These are phyloP conservation scores for Reinhardtius hippoglossoides DNA, from an alignment of 2,113 vertebrate genomes.

Conservation along the genomic window DNA sequence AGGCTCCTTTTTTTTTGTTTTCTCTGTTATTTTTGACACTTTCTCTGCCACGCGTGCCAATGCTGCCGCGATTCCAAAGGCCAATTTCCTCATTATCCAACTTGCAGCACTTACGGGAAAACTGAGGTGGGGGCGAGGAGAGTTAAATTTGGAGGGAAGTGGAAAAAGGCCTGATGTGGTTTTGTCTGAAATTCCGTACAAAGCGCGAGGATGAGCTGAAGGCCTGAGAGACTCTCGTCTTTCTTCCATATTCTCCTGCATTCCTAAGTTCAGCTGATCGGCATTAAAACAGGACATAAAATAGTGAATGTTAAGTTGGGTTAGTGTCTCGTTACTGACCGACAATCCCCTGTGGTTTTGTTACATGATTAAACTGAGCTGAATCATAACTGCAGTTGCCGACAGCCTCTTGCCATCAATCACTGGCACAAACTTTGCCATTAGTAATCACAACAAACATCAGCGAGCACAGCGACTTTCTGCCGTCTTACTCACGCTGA, in stretches of 20 bases:
- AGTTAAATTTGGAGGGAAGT: constrained; percentile 58
- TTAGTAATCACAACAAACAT: constrained; percentile 64
- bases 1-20: constrained; percentile 54
- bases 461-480: constrained; percentile 46
- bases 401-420: constrained; percentile 54
- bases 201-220: constrained; percentile 39
- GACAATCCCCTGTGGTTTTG: constrained; percentile 44
- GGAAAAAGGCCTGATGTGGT: constrained; percentile 61
- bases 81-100: constrained; percentile 65
- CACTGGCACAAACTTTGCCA: constrained; percentile 47
- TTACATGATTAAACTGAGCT: constrained; percentile 48
- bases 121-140: constrained; percentile 49
- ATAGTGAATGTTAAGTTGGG: constrained; percentile 2
- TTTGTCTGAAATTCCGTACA: constrained; percentile 47
- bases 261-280: constrained; percentile 17
- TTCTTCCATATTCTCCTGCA: constrained; percentile 22
- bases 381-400: constrained; percentile 57
- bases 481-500: constrained; percentile 32
- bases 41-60: constrained; percentile 47
- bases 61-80: constrained; percentile 44
- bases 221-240: not conserved
- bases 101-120: constrained; percentile 66
- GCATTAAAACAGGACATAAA: not conserved
- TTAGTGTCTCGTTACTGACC: constrained; percentile 35
- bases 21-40: constrained; percentile 48